phyloP scores from a whole-genome alignment of 2,888 invertebrate species.

The Spilarctia lutea region DNA sequence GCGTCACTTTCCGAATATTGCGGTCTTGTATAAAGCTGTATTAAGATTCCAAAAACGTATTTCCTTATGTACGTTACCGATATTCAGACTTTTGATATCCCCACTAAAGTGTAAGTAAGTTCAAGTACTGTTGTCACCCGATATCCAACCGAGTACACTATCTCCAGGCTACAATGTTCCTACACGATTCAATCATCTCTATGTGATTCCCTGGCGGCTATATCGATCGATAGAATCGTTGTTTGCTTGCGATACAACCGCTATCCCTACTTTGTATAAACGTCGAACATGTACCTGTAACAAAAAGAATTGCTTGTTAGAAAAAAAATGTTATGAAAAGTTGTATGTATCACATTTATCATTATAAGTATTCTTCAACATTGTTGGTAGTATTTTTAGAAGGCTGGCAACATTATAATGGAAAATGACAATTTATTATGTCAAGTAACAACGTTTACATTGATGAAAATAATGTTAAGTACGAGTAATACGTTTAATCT shows the following conservation, averaged over 20 bases:
- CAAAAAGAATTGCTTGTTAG: slow-evolving; percentile 38
- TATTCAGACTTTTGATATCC: not conserved
- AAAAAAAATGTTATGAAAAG: not conserved
- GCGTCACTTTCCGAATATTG: not conserved
- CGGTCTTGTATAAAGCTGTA: not conserved
- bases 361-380: not conserved
- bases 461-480: not conserved
- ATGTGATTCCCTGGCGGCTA: slow-evolving; percentile 9
- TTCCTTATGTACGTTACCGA: not conserved
- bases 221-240: slow-evolving; percentile 25
- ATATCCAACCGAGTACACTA: slow-evolving; percentile 12
- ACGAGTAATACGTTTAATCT: not conserved
- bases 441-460: not conserved
- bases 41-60: not conserved
- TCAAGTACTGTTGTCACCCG: not conserved
- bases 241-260: slow-evolving; percentile 11
- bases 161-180: slow-evolving; percentile 14
- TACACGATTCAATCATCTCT: slow-evolving; percentile 24
- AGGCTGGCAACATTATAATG: not conserved
- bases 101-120: not conserved
- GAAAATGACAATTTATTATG: not conserved
- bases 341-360: too few relatives aligned
- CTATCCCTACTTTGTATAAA: not conserved
- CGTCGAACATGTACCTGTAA: slow-evolving; percentile 50
- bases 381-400: not conserved